phyloP scores from a whole-genome alignment of 2,797 vertebrate species.

The Acridotheres tristis region DNA sequence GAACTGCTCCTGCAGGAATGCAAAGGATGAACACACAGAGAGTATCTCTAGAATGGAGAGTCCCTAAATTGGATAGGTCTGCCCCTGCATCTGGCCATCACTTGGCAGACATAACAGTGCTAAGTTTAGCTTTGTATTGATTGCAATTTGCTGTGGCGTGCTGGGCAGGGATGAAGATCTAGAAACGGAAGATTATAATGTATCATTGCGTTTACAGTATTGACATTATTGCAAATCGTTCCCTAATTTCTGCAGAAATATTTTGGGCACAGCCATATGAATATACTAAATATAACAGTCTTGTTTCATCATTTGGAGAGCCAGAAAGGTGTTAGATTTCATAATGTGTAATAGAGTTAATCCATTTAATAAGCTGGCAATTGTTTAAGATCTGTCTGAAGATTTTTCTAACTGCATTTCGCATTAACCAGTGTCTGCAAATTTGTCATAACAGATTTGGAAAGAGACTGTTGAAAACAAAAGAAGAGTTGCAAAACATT shows the following conservation, averaged over 20 bases:
- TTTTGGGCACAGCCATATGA: slow-evolving; percentile 25
- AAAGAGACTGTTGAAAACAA: neutral
- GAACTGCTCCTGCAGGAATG: slow-evolving; percentile 25
- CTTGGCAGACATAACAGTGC: slow-evolving; percentile 49
- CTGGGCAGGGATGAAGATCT: slow-evolving; percentile 19
- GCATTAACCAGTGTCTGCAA: neutral
- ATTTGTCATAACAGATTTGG: neutral
- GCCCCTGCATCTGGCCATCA: neutral
- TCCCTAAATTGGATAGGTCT: slow-evolving; percentile 24
- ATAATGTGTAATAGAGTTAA: neutral
- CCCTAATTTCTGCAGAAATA: slow-evolving; percentile 50
- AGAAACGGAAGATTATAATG: slow-evolving; percentile 56
- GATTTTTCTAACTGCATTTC: slow-evolving; percentile 14
- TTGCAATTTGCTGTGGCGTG: slow-evolving; percentile 50
- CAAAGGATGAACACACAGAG: neutral
- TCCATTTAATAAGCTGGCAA: neutral
- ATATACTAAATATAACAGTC: slow-evolving; percentile 32
- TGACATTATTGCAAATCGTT: slow-evolving; percentile 50
- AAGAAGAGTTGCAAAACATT: neutral
- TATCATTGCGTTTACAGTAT: slow-evolving; percentile 60
- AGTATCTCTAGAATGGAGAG: neutral
- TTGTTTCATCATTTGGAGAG: neutral
- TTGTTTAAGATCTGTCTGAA: neutral
- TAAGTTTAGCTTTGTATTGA: slow-evolving; percentile 63
- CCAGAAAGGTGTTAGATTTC: slow-evolving; percentile 5